Evolutionary conservation across 1,140 invertebrate species (phyloP), one percentile per base, ranked within the genome.

Genomic region (Trigoniulus corallinus): DNA sequence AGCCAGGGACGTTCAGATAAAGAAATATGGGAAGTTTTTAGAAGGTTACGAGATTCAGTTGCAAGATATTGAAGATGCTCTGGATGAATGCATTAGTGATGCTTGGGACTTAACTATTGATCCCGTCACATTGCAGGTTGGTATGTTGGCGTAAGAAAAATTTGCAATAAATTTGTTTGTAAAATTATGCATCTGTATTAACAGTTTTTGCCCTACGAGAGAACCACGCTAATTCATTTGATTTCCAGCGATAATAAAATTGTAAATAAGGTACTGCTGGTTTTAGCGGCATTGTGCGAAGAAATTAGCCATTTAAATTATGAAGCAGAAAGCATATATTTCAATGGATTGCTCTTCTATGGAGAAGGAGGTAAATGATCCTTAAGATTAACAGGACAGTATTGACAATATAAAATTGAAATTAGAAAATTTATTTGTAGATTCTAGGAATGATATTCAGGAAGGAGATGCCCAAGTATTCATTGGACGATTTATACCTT

Each of bases 221-320:
- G 77, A 57, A 72, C 79, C 10, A 69, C 72, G 24, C 61, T 85
- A 39, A 64, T 82, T 24, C 73, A 82, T 54, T 62, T 88, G 37
- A 74, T 83, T 21, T 76, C 81, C 54, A 85, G 82, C 23, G 84
- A 91, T 64, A 87, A 87, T 64, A 81, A 82, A 62, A 68, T 79
- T 20, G 73, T 88, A 51, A 84, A 84, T 48, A 86, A 87, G 69
- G 74, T 88, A 18, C 67, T 91, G n/a, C 78, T 79, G 26, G 81
- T 84, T 1, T 73, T 89, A 42, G 76, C 79, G n/a, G 75, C 80
- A 37, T 67, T 87, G 0, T 88, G 83, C 64, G 70, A 77, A 57
- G 86, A 89, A 69, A 77, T 86, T 49, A 66, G 76, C 46, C 57
- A 71, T 29, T 64, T 89, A n/a, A 75, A 77, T 62, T 61, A 67